Evolutionary conservation across 2,797 vertebrate genomes (phyloP).

Genomic region (Crocodylus rhombifer): DNA sequence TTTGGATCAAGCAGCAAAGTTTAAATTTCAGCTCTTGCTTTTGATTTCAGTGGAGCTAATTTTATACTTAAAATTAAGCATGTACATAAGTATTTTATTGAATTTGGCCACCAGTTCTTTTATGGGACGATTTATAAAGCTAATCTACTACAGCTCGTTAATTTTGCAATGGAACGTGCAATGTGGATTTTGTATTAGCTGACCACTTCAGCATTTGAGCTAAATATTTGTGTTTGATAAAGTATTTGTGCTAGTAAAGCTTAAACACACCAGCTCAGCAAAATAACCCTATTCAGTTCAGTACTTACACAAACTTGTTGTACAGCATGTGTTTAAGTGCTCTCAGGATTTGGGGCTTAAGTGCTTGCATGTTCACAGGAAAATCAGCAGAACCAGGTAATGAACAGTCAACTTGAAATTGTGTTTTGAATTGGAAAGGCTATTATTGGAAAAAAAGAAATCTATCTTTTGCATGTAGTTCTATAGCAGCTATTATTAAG

Average conservation of each 20-base stretch:
- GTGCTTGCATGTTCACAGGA: not conserved
- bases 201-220: constrained; percentile 5
- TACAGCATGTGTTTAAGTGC: not conserved
- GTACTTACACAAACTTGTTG: not conserved
- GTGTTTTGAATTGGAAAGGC: not conserved
- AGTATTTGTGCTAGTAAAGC: not conserved
- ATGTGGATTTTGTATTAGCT: not conserved
- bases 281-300: not conserved
- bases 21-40: constrained; percentile 43
- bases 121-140: constrained; percentile 32
- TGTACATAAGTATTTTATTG: constrained; percentile 59
- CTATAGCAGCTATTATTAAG: constrained; percentile 47
- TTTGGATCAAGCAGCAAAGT: constrained; percentile 51
- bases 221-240: not conserved
- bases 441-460: not conserved
- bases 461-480: constrained; percentile 46
- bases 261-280: not conserved
- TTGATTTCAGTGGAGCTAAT: constrained; percentile 64
- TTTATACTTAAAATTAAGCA: constrained; percentile 69
- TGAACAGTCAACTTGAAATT: constrained; percentile 41
- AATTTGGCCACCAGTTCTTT: constrained; percentile 61
- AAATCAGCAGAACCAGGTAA: not conserved
- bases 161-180: not conserved
- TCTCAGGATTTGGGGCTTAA: not conserved
- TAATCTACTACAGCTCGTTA: not conserved